Evolutionary conservation across 2,797 vertebrate genomes (phyloP), one percentile per base, ranked within the genome.

Genomic region (Myiothlypis coronata): DNA sequence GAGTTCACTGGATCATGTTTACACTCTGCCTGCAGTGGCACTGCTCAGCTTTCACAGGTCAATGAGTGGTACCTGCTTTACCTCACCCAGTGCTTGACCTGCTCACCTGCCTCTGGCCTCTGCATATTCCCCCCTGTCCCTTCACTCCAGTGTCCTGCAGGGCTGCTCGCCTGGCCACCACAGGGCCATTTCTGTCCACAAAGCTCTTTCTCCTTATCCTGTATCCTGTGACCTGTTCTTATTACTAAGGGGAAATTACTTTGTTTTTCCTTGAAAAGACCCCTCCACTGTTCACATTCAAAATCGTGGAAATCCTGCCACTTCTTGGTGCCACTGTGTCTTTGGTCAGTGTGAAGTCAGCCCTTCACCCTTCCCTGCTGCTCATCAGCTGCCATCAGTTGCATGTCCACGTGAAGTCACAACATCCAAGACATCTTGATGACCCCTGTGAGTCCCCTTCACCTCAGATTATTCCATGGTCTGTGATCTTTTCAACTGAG

Each of bases 11-110:
- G 60, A 47, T 77, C 53, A 41, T 22, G 32, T 74, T 93, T 77
- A 44, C 52, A 52, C 46, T 28, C 28, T 59, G 4, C n/a, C 27
- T 60, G 21, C 56, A 70, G 32, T 23, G 23, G 34, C 67, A 50
- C 39, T 1, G 5, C 68, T 94, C 89, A 60, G 19, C 18, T 94
- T 96, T 91, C 93, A 83, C 34, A 35, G 41, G 53, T 90, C 64
- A 78, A 0, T 9, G 18, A 12, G 8, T 6, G 30, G 50, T 12
- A 39, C 53, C 30, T 50, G 56, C 65, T 71, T 78, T 39, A 63
- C 53, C 22, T 85, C 52, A 60, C 30, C 64, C 64, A 50, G 82
- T 60, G 56, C 39, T 55, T 88, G 80, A 90, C 46, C 52, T 74
- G 64, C 44, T 87, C 68, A 77, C 67, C 53, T 49, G 4, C 37